A percentile compares a stretch with the other conserved stretches of the same genome.
Conservation (phyloP, 2,113 vertebrate species). For the Oreocharis arfaki region DNA sequence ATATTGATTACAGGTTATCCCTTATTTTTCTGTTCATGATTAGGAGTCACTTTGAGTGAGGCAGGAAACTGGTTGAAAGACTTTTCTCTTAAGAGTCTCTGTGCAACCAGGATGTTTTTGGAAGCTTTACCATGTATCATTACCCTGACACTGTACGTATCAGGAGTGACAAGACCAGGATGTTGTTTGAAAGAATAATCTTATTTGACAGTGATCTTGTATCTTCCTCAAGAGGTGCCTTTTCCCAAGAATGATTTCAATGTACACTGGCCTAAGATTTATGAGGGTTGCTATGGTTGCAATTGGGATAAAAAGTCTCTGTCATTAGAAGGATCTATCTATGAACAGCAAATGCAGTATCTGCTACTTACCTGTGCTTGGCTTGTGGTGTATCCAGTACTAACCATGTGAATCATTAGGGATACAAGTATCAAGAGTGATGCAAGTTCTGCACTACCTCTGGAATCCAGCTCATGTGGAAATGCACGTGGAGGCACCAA, state of each 20-base stretch:
- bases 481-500: not conserved
- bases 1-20: not conserved
- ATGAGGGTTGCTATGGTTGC: not conserved
- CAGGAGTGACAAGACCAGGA: not conserved
- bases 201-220: not conserved
- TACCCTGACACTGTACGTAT: not conserved
- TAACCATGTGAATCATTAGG: not conserved
- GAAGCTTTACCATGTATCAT: not conserved
- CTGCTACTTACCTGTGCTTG: not conserved
- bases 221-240: not conserved
- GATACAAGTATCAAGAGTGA: not conserved
- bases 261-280: not conserved
- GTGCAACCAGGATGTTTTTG: not conserved
- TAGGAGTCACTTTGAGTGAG: not conserved
- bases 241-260: not conserved
- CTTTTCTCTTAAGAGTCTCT: not conserved
- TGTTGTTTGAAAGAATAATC: not conserved
- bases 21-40: not conserved
- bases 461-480: not conserved
- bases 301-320: not conserved
- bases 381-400: not conserved
- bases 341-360: fast-evolving
- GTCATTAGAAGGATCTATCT: not conserved
- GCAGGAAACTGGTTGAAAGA: not conserved
- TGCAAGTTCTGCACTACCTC: not conserved